Evolutionary conservation across 1,140 invertebrate species (phyloP).

Genomic region (Leptinotarsa defecta): DNA sequence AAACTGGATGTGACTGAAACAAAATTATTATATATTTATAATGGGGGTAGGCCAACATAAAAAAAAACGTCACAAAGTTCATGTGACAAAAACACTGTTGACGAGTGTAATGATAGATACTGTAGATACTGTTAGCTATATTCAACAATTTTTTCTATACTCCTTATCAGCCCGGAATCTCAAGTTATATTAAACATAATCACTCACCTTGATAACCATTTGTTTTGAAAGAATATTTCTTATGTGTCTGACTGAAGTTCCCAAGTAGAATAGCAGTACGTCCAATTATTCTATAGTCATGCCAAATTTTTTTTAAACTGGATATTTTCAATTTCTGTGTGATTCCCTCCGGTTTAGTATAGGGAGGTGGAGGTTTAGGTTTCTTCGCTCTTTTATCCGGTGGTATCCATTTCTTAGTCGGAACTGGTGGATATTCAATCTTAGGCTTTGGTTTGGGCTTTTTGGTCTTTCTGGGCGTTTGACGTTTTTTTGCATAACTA

Average conservation of each 20-base stretch:
- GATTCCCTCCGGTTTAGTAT: conserved; percentile 45
- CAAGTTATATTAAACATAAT: too few species aligned
- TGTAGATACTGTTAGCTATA: too few species aligned
- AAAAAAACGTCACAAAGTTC: too few species aligned
- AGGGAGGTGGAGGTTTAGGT: conserved; percentile 33
- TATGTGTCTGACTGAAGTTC: conserved; percentile 44
- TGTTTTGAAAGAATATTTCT: conserved; percentile 43
- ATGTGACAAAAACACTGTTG: too few species aligned
- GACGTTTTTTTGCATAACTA: background rate
- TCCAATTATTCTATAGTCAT: conserved; percentile 39
- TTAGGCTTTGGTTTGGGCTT: conserved; percentile 14
- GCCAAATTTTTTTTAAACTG: conserved; percentile 46
- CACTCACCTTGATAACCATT: conserved; percentile 49
- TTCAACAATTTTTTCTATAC: too few species aligned
- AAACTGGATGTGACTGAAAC: too few species aligned
- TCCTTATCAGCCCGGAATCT: too few species aligned
- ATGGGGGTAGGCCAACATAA: too few species aligned
- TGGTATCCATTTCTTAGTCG: conserved; percentile 51
- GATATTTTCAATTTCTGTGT: conserved; percentile 45
- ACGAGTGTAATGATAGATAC: too few species aligned
- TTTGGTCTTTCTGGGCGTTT: background rate
- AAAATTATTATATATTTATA: too few species aligned
- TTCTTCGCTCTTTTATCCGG: conserved; percentile 44
- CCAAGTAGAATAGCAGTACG: conserved; percentile 38
- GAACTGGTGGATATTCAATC: conserved; percentile 47